Evolutionary conservation across 2,113 vertebrate genomes (phyloP).

Genomic region (Charina bottae): DNA sequence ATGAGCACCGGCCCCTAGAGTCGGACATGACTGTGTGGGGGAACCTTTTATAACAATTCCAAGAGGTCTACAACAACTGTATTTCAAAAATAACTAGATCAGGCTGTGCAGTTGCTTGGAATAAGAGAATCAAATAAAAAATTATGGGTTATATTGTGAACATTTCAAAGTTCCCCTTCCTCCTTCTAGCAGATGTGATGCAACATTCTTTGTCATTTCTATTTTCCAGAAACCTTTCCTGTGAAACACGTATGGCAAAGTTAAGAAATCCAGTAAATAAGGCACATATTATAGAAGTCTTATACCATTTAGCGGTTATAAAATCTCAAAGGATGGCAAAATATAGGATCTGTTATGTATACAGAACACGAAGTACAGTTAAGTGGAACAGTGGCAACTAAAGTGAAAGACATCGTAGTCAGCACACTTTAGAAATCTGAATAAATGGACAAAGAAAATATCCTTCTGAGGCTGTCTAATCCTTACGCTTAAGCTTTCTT

Average conservation of each 20-base stretch:
- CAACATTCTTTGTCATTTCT: constrained; percentile 46
- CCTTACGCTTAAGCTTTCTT: background rate
- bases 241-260: constrained; percentile 43
- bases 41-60: background rate
- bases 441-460: background rate
- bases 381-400: background rate
- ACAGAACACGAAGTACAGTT: constrained; percentile 8
- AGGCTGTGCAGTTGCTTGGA: background rate
- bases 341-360: constrained; percentile 18
- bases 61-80: background rate
- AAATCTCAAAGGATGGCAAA: constrained; percentile 12
- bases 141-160: constrained; percentile 15
- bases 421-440: background rate
- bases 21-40: no score
- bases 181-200: constrained; percentile 32
- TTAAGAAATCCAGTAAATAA: constrained; percentile 44
- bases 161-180: background rate
- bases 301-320: constrained; percentile 41
- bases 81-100: background rate
- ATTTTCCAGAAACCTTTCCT: constrained; percentile 51
- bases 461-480: background rate
- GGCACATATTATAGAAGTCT: constrained; percentile 26
- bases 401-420: background rate
- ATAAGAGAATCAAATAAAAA: background rate
- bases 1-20: no score